Base-by-base conservation (phyloP, 2,888 invertebrate genomes). In the Ectemnius lituratus region DNA sequence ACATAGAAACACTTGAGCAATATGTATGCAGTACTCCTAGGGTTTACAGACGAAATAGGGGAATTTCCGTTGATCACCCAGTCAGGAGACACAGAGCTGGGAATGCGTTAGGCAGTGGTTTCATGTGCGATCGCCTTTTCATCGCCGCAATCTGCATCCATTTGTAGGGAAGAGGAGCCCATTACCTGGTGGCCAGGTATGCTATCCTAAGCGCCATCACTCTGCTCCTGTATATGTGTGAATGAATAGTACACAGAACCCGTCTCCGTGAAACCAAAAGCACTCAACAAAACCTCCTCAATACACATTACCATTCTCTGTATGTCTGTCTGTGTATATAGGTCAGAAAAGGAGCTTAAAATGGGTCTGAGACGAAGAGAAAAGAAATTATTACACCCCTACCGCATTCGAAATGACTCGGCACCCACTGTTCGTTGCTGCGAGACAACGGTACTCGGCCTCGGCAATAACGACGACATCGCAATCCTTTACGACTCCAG, bases 71-170 rank as follows among this genome's bases (percentile, higher is more conserved):
- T 0, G 16, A n/a, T n/a, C 16, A 16, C 8, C 16, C 52, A 13
- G 16, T 2, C 1, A 1, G 5, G 52, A 52, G 16, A 16, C 14
- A 16, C 16, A 52, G 52, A 16, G 13, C 1, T 5, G 16, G 67
- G 78, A 78, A 75, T 63, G 75, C 69, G 73, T 58, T 70, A 71
- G 66, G 65, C 57, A 58, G 60, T 11, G 49, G 78, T 66, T 80
- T 76, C 83, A 81, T 75, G 74, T 76, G 74, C 69, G 78, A 83
- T 76, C 81, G 74, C 76, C 81, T 84, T 82, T 82, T 83, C 83
- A 84, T 81, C 81, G 79, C 67, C 73, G 82, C 82, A 81, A 84
- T 82, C 84, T 82, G 81, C 82, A 84, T 82, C 84, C 84, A 82
- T 82, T 82, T 82, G 82, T 70, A 81, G 63, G 62, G 76, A 67